phyloP scores from a whole-genome alignment of 2,113 vertebrate species.

The Pagrus major region DNA sequence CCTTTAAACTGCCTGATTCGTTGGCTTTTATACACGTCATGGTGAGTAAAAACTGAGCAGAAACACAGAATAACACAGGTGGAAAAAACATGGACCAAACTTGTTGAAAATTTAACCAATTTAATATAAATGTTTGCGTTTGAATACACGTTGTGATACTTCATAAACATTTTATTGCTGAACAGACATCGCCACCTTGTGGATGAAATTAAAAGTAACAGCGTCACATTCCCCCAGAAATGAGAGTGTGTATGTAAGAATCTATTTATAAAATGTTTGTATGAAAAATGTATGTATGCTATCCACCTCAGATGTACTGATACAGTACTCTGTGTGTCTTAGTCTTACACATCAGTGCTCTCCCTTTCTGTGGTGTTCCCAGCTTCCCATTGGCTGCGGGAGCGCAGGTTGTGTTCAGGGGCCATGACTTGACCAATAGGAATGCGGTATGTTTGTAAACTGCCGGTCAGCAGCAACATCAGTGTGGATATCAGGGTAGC shows the following conservation, averaged over 20 bases:
- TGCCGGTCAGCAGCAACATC: constrained; percentile 74
- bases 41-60: not conserved
- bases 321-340: not conserved
- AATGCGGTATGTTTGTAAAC: constrained; percentile 72
- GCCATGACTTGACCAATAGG: constrained; percentile 67
- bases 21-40: not conserved
- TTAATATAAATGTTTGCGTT: constrained; percentile 6
- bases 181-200: constrained; percentile 4
- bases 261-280: not conserved
- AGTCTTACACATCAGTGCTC: constrained; percentile 62
- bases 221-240: not conserved
- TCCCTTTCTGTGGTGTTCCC: constrained; percentile 50
- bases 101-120: not conserved
- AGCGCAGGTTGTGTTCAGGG: constrained; percentile 74
- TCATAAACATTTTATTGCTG: not conserved
- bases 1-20: constrained; percentile 9
- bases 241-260: not conserved
- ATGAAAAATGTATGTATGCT: not conserved
- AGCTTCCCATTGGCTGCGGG: constrained; percentile 63
- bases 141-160: not conserved
- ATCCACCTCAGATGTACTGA: not conserved
- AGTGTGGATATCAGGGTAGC: constrained; percentile 75
- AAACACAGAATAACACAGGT: not conserved
- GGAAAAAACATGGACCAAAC: not conserved
- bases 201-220: not conserved